Evolutionary conservation across 37 sponge, comb jelly and placozoan species (phyloP).

Genomic region (Theonella swinhoei): DNA sequence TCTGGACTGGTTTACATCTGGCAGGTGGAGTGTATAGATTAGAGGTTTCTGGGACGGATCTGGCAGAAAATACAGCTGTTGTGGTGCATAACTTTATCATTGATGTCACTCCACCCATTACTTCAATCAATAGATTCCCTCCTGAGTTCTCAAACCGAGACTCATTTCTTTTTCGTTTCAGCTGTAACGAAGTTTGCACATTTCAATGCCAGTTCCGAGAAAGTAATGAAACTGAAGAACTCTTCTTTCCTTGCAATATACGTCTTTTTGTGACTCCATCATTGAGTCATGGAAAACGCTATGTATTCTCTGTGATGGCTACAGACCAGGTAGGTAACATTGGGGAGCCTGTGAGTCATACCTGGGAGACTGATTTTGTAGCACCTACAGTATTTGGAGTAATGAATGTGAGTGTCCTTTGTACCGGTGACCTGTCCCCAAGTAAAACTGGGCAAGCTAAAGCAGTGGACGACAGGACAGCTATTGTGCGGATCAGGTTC

Average conservation of each 20-base stretch:
- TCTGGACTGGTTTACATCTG: constrained; percentile 32
- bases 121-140: not conserved
- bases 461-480: constrained; percentile 19
- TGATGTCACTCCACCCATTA: constrained; percentile 37
- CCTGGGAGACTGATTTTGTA: constrained; percentile 47
- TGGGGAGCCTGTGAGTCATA: not conserved
- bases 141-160: constrained; percentile 14
- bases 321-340: constrained; percentile 49
- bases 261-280: constrained; percentile 8
- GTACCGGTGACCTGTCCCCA: constrained; percentile 9
- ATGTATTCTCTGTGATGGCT: constrained; percentile 17
- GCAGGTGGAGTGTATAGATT: constrained; percentile 14
- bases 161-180: not conserved
- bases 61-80: constrained; percentile 29
- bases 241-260: constrained; percentile 1
- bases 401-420: constrained; percentile 5
- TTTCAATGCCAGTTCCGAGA: constrained; percentile 1
- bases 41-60: constrained; percentile 16
- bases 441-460: constrained; percentile 19
- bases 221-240: not conserved
- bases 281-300: not conserved
- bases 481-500: constrained; percentile 2
- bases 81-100: constrained; percentile 20
- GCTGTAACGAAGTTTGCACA: constrained; percentile 26
- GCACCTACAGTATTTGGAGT: constrained; percentile 5